Evolutionary conservation across 2,888 invertebrate genomes (phyloP).

Genomic region (Ligdia adustata): DNA sequence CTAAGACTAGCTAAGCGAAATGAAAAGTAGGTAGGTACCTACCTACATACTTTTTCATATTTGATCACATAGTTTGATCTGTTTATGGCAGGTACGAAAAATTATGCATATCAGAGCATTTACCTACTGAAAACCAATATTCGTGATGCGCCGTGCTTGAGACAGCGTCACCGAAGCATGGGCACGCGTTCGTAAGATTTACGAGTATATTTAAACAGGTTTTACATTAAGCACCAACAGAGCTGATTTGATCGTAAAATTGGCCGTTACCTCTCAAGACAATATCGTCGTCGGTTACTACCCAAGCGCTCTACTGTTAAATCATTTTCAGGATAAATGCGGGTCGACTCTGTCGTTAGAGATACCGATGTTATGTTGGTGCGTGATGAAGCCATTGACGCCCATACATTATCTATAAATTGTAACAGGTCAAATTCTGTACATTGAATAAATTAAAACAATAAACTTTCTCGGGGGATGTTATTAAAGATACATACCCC

Average conservation of each 20-base stretch:
- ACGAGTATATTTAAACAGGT: slow-evolving; percentile 81
- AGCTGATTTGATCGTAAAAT: slow-evolving; percentile 79
- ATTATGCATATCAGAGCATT: slow-evolving; percentile 12
- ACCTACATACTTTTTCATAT: no score
- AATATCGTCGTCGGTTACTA: slow-evolving; percentile 74
- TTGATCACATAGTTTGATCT: slow-evolving; percentile 3
- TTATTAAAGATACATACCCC: no score
- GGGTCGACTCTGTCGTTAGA: slow-evolving; percentile 53
- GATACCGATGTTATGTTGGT: slow-evolving; percentile 39
- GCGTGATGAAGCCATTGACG: slow-evolving; percentile 39
- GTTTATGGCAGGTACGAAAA: slow-evolving; percentile 1
- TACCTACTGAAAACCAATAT: slow-evolving; percentile 28
- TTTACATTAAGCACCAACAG: slow-evolving; percentile 77
- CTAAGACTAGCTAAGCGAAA: no score
- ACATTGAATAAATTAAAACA: no score
- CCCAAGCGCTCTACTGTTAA: slow-evolving; percentile 69
- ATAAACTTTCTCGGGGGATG: no score
- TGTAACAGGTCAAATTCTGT: no score
- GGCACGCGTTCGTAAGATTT: slow-evolving; percentile 76
- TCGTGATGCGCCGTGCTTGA: slow-evolving; percentile 48
- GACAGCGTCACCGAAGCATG: slow-evolving; percentile 53
- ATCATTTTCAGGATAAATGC: slow-evolving; percentile 72
- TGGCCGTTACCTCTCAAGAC: slow-evolving; percentile 73
- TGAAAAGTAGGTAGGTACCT: no score
- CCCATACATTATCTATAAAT: no score